Evolutionary conservation across 2,888 invertebrate species (phyloP).

Genomic region (Rhagophthalmus giganteus): DNA sequence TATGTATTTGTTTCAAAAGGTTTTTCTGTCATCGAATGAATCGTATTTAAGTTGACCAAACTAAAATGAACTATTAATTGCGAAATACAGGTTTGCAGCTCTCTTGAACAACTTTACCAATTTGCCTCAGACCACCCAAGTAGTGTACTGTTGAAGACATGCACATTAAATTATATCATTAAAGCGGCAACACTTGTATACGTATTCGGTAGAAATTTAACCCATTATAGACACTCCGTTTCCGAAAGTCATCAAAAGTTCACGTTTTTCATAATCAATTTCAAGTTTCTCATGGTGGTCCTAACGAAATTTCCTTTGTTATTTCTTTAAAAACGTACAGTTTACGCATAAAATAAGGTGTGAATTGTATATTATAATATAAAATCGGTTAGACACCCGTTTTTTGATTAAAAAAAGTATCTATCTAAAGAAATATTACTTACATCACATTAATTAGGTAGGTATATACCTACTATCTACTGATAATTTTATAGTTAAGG

Average conservation of each 20-base stretch:
- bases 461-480: too few relatives aligned
- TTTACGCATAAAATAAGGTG: background rate
- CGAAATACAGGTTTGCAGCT: slow-evolving; percentile 18
- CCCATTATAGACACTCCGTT: slow-evolving; percentile 8
- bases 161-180: slow-evolving; percentile 52
- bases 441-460: too few relatives aligned
- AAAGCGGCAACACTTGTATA: slow-evolving; percentile 37
- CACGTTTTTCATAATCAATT: slow-evolving; percentile 7
- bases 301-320: background rate
- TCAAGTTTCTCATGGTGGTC: slow-evolving; percentile 3
- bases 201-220: slow-evolving; percentile 20
- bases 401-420: too few relatives aligned
- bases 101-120: slow-evolving; percentile 43
- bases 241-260: slow-evolving; percentile 15
- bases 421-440: too few relatives aligned
- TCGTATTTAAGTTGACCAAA: slow-evolving; percentile 65
- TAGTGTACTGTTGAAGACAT: slow-evolving; percentile 47
- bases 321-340: background rate
- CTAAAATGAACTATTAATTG: slow-evolving; percentile 18
- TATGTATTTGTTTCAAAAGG: slow-evolving; percentile 17
- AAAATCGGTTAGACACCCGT: too few relatives aligned
- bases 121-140: slow-evolving; percentile 51
- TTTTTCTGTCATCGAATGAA: slow-evolving; percentile 21
- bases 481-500: too few relatives aligned
- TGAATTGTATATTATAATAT: too few relatives aligned